Base-by-base conservation (phyloP, 37 sponge, comb jelly and placozoan genomes). In the Hormiphora californensis region DNA sequence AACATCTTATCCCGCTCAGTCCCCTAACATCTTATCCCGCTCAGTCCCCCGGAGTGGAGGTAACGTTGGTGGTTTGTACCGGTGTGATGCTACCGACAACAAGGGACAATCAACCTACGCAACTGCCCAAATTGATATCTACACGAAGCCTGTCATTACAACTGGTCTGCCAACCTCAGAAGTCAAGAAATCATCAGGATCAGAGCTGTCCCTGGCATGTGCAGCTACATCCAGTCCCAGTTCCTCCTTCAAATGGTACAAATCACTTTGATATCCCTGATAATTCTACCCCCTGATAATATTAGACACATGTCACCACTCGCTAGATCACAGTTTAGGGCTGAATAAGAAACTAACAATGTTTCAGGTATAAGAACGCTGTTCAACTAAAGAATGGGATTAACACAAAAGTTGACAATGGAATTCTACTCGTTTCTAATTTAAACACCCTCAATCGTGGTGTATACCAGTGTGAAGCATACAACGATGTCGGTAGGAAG, bases 1-100 rank as follows among this genome's bases (percentile, higher is more conserved):
- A 8, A 46, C 51, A 46, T 12, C 51, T 12, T n/a, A n/a, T n/a
- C 51, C 8, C 51, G 12, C 51, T 12, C 51, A 12, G 11, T 46
- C 51, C 51, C 51, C 12, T 46, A 17, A 17, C 51, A 46, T 46
- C 51, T 12, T 12, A 8, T 46, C 51, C 51, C 51, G 11, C 5
- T 28, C 67, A 65, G 67, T 65, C 35, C 67, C 67, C 67, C 34
- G 67, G 35, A 65, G 67, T 65, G 37, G 67, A 8, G 67, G 67
- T 19, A 34, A 2, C 37, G 67, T 65, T 1, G 37, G 67, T 34
- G 67, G 37, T 5, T 36, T 19, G 8, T 65, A 65, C 67, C 33
- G 67, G 9, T 65, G 67, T 65, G 67, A 65, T 8, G 67, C 67
- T 2, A 34, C 4, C 37, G 67, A 65, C 37, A 38, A 38, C 5